Evolutionary conservation across 2,888 invertebrate species (phyloP).

Genomic region (Metellina segmentata): DNA sequence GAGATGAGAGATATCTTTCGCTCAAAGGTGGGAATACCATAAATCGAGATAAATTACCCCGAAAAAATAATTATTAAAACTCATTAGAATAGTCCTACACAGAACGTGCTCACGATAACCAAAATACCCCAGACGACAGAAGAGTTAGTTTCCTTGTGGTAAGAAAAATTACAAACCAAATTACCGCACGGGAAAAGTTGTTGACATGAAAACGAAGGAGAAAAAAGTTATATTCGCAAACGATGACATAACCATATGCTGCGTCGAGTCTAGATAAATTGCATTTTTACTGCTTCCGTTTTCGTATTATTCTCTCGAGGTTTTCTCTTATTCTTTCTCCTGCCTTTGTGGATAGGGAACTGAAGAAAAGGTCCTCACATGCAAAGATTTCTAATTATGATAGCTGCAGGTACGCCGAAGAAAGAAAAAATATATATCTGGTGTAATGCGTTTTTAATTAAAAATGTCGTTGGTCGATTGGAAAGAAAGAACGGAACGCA

Average conservation of each 20-base stretch:
- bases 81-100: slow-evolving; percentile 26
- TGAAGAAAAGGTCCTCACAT: not conserved
- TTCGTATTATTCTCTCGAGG: slow-evolving; percentile 10
- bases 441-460: slow-evolving; percentile 31
- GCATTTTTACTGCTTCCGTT: slow-evolving; percentile 15
- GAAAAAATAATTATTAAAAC: not conserved
- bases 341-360: not conserved
- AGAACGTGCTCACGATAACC: not conserved
- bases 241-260: slow-evolving; percentile 41
- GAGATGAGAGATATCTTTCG: not conserved
- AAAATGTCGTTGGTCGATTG: not conserved
- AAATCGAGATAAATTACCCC: slow-evolving; percentile 20
- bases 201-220: slow-evolving; percentile 4
- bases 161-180: slow-evolving; percentile 31
- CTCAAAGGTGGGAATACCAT: not conserved
- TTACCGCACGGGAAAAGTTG: slow-evolving; percentile 24
- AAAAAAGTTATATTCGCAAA: not conserved
- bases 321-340: slow-evolving; percentile 5
- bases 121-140: not conserved
- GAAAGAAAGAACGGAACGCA: not conserved
- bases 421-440: not conserved
- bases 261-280: slow-evolving; percentile 20
- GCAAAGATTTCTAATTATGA: slow-evolving; percentile 30
- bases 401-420: not conserved
- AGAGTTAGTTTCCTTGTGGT: not conserved